A percentile compares a stretch with the other conserved stretches of the same genome.
Conservation (phyloP, 2,113 vertebrate species). For the Microtus montanus region DNA sequence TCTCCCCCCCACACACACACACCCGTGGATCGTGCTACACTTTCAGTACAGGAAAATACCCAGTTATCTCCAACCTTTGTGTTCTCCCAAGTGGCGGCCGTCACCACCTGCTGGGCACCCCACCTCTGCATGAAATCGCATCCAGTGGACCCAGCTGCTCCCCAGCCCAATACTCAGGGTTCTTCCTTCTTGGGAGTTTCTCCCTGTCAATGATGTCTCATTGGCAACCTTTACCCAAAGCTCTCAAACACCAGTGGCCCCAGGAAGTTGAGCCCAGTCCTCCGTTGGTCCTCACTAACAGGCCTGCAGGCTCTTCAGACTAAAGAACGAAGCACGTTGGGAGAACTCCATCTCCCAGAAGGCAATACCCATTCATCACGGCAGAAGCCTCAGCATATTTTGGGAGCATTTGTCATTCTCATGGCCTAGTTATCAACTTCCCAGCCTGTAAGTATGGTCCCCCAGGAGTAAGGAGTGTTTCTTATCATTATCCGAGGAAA, state of each 20-base stretch:
- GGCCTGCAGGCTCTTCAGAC: not conserved
- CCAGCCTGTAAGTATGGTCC: slow-evolving; percentile 47
- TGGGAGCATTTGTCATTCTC: slow-evolving; percentile 64
- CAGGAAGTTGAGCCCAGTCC: not conserved
- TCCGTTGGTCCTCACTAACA: not conserved
- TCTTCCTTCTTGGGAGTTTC: not conserved
- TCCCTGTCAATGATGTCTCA: not conserved
- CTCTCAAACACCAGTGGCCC: not conserved
- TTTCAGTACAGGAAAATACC: not conserved
- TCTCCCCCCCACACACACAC: too few relatives aligned
- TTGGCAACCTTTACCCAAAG: not conserved
- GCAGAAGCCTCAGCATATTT: slow-evolving; percentile 3
- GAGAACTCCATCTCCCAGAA: slow-evolving; percentile 36
- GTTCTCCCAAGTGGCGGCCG: not conserved
- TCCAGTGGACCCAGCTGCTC: not conserved
- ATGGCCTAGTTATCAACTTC: slow-evolving; percentile 65
- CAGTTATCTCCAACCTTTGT: not conserved
- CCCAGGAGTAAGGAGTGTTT: slow-evolving; percentile 55
- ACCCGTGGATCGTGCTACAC: fast-evolving
- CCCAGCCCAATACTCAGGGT: not conserved
- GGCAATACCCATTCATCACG: slow-evolving; percentile 36
- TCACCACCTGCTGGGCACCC: not conserved
- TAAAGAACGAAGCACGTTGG: not conserved
- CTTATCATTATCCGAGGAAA: slow-evolving; percentile 74
- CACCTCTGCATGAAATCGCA: not conserved